phyloP scores from a whole-genome alignment of 2,888 invertebrate genomes.

The Bombyx huttoni region DNA sequence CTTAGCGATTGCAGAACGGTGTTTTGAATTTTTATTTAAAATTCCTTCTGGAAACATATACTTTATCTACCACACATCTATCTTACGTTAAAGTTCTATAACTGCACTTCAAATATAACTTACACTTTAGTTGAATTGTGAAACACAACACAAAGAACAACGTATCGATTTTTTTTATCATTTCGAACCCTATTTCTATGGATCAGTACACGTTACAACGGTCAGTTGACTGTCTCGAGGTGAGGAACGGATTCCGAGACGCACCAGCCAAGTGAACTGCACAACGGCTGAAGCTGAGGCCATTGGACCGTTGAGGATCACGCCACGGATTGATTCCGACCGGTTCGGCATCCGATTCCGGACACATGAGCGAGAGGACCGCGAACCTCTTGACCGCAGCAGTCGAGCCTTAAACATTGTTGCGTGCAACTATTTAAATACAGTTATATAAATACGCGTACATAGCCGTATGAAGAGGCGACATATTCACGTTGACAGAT shows the following conservation, averaged over 20 bases:
- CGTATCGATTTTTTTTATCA: background rate
- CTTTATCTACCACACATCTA: too few relatives aligned
- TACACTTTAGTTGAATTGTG: conserved; percentile 33
- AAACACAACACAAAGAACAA: background rate
- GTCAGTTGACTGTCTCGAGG: conserved; percentile 55
- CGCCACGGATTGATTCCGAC: conserved; percentile 54
- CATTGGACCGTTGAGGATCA: conserved; percentile 51
- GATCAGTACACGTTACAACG: background rate
- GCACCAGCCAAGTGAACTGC: conserved; percentile 61
- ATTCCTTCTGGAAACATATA: background rate
- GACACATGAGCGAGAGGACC: conserved; percentile 20
- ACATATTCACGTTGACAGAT: conserved; percentile 24
- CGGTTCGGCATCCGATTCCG: conserved; percentile 33
- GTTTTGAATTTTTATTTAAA: background rate
- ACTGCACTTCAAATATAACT: conserved; percentile 19
- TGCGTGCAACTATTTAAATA: conserved; percentile 14
- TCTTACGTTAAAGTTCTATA: too few relatives aligned
- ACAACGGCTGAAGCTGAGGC: conserved; percentile 47
- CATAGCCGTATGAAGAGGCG: conserved; percentile 24
- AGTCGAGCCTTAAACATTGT: conserved; percentile 7
- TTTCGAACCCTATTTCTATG: conserved; percentile 1
- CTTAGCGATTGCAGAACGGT: background rate
- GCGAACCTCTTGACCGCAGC: conserved; percentile 2
- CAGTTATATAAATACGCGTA: conserved; percentile 19
- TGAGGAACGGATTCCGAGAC: conserved; percentile 48